These are phyloP conservation scores for Pluvialis apricaria DNA, from an alignment of 2,113 vertebrate genomes.

Conservation along the genomic window DNA sequence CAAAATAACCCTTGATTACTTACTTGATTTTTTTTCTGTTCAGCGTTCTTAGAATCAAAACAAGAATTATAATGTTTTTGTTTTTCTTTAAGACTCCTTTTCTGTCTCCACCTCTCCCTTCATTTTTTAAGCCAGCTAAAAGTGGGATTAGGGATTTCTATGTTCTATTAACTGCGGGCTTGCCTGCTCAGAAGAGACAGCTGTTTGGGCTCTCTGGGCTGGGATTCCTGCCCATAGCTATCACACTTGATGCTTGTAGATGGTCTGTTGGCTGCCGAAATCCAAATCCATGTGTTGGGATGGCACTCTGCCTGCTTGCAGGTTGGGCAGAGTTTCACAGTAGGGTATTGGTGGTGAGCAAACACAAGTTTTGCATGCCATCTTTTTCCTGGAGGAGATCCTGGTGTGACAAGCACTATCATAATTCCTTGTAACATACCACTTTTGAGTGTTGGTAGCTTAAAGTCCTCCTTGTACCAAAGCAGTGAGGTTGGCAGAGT, in stretches of 20 bases:
- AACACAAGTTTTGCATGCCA: constrained; percentile 33
- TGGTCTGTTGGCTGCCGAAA: constrained; percentile 69
- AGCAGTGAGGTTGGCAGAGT: not conserved
- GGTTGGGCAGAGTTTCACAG: constrained; percentile 57
- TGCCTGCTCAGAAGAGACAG: constrained; percentile 46
- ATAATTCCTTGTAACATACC: not conserved
- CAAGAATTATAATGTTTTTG: not conserved
- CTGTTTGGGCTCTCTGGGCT: constrained; percentile 44
- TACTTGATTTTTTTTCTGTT: not conserved
- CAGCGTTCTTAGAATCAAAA: not conserved
- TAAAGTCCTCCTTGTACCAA: not conserved
- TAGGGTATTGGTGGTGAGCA: constrained; percentile 27
- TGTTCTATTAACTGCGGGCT: constrained; percentile 23
- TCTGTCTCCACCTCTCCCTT: not conserved
- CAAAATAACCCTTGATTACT: not conserved
- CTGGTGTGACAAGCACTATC: constrained; percentile 6
- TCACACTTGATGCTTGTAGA: constrained; percentile 61
- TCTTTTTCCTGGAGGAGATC: constrained; percentile 56
- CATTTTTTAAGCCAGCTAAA: not conserved
- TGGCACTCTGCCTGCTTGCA: constrained; percentile 59
- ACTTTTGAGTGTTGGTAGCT: not conserved
- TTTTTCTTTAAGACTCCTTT: not conserved
- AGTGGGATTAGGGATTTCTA: not conserved
- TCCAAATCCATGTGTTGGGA: constrained; percentile 52
- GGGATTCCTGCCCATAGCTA: constrained; percentile 61